Base-by-base conservation (phyloP, 1,140 invertebrate species). In the Tetraneura akinire region DNA sequence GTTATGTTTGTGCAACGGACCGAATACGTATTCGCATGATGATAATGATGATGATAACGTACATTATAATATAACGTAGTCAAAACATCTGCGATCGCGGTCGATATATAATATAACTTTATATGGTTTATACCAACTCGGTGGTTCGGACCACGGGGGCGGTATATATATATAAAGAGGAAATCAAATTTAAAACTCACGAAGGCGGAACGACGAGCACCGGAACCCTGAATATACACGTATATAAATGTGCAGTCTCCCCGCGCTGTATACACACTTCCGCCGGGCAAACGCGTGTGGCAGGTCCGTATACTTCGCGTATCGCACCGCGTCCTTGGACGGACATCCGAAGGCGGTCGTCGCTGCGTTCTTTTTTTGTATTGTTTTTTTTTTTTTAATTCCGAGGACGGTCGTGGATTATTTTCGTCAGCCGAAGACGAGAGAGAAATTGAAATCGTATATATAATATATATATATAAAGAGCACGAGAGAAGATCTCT, bases 181-280 rank as follows among this genome's bases (percentile, higher is more conserved):
- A 37, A 64, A 64, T 37, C n/a, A 64, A 37, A 64, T 64, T 64
- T 64, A 37, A 64, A 37, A 64, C 62, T 37, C 62, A 11, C 11
- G 29, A 11, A 26, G 49, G 70, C 4, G 47, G 26, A 73, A 73
- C 45, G 70, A 29, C 47, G 47, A 9, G 16, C 70, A 64, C 62
- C 62, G 18, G 32, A 64, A 64, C 62, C 62, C 29, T 64, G 32
- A 8, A 37, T 8, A 37, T 37, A 37, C 32, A 37, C 32, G 32
- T 8, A 37, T 8, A 37, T 64, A n/a, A n/a, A n/a, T n/a, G n/a
- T n/a, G n/a, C n/a, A 37, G 29, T 11, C 32, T 64, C 32, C 9
- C 29, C 32, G 16, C 32, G 32, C 32, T 37, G 32, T 3, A 37
- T 37, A 37, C n/a, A n/a, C 60, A 64, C 62, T 64, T 64, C 62